Conservation (phyloP, 2,797 vertebrate species). For the Sebastes vulpes region DNA sequence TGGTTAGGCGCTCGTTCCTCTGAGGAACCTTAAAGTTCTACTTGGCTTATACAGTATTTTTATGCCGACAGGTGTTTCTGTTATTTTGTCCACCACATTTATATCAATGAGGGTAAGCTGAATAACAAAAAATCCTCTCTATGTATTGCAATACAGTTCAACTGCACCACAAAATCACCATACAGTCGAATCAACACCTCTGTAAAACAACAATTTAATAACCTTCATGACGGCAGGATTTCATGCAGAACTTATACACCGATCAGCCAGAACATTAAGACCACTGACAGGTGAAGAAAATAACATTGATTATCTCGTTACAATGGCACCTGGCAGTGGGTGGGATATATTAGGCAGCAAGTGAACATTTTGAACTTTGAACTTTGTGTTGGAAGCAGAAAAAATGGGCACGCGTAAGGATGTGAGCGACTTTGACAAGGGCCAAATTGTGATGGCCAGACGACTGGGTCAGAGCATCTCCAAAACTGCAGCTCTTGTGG, state of each 20-base stretch:
- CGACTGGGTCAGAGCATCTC: too few species aligned
- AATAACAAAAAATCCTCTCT: neutral
- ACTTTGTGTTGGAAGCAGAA: too few species aligned
- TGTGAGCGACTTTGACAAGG: too few species aligned
- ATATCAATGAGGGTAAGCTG: neutral
- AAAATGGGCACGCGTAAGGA: too few species aligned
- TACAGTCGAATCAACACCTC: neutral
- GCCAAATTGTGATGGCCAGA: too few species aligned
- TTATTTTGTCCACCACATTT: neutral
- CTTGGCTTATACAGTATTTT: neutral
- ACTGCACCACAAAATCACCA: neutral
- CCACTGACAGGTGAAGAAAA: too few species aligned
- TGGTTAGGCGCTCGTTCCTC: neutral
- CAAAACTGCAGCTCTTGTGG: too few species aligned
- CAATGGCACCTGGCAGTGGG: too few species aligned
- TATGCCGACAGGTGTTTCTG: neutral
- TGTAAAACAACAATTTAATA: neutral
- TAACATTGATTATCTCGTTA: too few species aligned
- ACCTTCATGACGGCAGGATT: neutral
- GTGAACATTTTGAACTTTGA: too few species aligned
- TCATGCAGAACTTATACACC: neutral
- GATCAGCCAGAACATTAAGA: too few species aligned
- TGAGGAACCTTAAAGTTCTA: neutral
- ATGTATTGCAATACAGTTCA: neutral
- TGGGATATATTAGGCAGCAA: too few species aligned